phyloP scores from a whole-genome alignment of 2,888 invertebrate genomes.

The Ferrisia virgata region DNA sequence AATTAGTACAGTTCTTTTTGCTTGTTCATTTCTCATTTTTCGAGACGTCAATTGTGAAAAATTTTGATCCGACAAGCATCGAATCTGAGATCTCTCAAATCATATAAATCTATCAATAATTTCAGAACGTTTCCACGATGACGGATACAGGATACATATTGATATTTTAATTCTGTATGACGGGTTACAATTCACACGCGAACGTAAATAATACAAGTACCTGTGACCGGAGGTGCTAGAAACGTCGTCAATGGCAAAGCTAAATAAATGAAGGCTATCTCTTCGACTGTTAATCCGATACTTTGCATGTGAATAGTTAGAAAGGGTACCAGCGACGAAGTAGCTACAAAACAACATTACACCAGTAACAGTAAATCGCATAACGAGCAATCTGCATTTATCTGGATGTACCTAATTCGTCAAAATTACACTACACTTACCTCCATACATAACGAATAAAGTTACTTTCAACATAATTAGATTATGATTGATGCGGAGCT shows the following conservation, averaged over 20 bases:
- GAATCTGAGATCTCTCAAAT: too few species aligned
- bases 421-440: conserved; percentile 54
- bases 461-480: conserved; percentile 77
- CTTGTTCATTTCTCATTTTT: too few species aligned
- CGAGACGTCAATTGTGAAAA: too few species aligned
- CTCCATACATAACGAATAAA: conserved; percentile 78
- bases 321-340: conserved; percentile 79
- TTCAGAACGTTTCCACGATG: too few species aligned
- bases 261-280: conserved; percentile 82
- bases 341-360: conserved; percentile 58
- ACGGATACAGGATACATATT: too few species aligned
- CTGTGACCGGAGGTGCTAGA: conserved; percentile 77
- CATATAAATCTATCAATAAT: too few species aligned
- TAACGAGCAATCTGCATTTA: not conserved
- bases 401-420: not conserved
- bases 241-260: conserved; percentile 83
- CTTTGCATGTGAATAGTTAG: conserved; percentile 88
- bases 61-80: too few species aligned
- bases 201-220: conserved; percentile 53
- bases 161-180: not conserved
- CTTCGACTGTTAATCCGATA: conserved; percentile 79
- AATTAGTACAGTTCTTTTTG: too few species aligned
- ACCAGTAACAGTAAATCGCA: not conserved
- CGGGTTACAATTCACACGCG: not conserved
- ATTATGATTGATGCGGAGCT: conserved; percentile 68